Percentiles rank a stretch among this genome's conserved stretches.
phyloP scores from a whole-genome alignment of 2,888 invertebrate genomes.

The Cheilosia impressa region DNA sequence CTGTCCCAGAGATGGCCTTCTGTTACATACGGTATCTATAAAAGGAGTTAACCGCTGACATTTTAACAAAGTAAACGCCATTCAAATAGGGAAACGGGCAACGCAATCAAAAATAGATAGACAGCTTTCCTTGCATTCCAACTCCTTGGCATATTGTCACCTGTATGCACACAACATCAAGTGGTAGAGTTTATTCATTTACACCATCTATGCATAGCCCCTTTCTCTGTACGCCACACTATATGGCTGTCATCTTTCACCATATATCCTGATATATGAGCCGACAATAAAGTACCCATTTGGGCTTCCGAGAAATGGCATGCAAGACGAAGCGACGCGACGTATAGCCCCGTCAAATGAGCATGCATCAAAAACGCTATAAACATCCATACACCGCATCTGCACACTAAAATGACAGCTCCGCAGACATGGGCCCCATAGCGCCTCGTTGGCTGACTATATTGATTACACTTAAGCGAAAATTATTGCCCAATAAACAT shows the following conservation, averaged over 20 bases:
- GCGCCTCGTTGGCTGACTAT: slow-evolving; percentile 47
- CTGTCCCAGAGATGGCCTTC: too few species aligned
- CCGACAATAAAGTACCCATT: slow-evolving; percentile 52
- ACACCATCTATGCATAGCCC: neutral
- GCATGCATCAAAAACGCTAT: slow-evolving; percentile 52
- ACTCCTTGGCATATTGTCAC: too few species aligned
- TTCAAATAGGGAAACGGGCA: too few species aligned
- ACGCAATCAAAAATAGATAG: too few species aligned
- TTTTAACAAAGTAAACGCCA: too few species aligned
- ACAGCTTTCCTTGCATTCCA: too few species aligned
- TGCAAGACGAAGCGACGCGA: slow-evolving; percentile 3
- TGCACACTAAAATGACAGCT: slow-evolving; percentile 49
- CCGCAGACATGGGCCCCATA: slow-evolving; percentile 22
- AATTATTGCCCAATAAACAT: slow-evolving; percentile 72
- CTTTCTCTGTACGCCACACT: neutral
- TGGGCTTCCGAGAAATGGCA: slow-evolving; percentile 64
- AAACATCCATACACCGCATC: slow-evolving; percentile 42
- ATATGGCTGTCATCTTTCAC: slow-evolving; percentile 23
- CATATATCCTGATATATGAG: slow-evolving; percentile 40
- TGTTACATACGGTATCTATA: too few species aligned
- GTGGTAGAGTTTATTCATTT: neutral
- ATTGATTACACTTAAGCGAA: slow-evolving; percentile 73
- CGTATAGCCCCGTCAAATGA: slow-evolving; percentile 21
- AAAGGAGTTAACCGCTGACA: too few species aligned
- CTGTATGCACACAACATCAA: too few species aligned